phyloP scores from a whole-genome alignment of 2,113 vertebrate species.

The Melanerpes aurifrons region DNA sequence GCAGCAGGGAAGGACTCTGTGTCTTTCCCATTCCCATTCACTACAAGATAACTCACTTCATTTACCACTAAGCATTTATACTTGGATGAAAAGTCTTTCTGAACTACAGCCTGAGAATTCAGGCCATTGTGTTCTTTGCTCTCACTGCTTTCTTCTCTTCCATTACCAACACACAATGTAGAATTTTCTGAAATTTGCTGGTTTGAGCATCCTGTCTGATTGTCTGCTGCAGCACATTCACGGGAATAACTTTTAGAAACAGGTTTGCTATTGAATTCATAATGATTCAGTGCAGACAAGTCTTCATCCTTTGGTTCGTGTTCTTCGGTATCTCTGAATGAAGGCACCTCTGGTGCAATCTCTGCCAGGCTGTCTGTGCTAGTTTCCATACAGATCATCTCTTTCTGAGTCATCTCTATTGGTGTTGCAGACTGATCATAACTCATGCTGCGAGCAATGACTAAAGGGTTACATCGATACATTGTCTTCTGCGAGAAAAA shows the following conservation, averaged over 20 bases:
- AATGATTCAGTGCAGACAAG: not conserved
- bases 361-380: slow-evolving; percentile 76
- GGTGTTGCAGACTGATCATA: slow-evolving; percentile 42
- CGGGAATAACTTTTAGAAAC: slow-evolving; percentile 1
- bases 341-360: slow-evolving; percentile 62
- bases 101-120: slow-evolving; percentile 35
- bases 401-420: slow-evolving; percentile 30
- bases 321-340: slow-evolving; percentile 26
- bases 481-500: slow-evolving; percentile 24
- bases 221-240: not conserved
- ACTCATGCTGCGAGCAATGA: not conserved
- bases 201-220: not conserved
- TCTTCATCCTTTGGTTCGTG: not conserved
- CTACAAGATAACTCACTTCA: slow-evolving; percentile 35
- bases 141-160: slow-evolving; percentile 15
- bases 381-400: slow-evolving; percentile 65
- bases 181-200: slow-evolving; percentile 21
- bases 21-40: slow-evolving; percentile 38
- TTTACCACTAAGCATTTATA: not conserved
- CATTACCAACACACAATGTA: not conserved
- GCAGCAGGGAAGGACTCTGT: not conserved
- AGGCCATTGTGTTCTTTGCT: not conserved
- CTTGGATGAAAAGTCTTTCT: slow-evolving; percentile 45
- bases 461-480: not conserved
- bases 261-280: slow-evolving; percentile 26